phyloP scores from a whole-genome alignment of 2,888 invertebrate genomes.

The Eristalinus sepulchralis region DNA sequence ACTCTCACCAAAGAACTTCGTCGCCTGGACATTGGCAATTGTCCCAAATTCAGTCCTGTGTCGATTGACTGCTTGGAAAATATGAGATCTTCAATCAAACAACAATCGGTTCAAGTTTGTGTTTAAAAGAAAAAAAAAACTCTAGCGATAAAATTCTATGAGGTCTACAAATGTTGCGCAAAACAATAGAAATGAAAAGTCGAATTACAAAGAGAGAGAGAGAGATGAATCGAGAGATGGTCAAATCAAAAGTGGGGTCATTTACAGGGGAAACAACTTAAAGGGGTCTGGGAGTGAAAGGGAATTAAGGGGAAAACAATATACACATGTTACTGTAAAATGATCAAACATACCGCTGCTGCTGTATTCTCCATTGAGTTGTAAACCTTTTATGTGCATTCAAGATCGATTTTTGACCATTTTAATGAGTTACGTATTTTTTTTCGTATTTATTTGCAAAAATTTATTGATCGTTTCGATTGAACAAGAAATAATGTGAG shows the following conservation, averaged over 20 bases:
- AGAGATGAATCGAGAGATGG: background rate
- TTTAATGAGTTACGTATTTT: constrained; percentile 3
- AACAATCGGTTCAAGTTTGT: constrained; percentile 22
- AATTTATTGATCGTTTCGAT: constrained; percentile 15
- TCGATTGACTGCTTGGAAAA: constrained; percentile 77
- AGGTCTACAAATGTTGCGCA: constrained; percentile 27
- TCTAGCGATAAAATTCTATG: constrained; percentile 5
- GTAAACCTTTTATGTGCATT: constrained; percentile 82
- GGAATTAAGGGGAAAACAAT: constrained; percentile 35
- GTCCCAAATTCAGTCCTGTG: constrained; percentile 78
- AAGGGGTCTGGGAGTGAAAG: constrained; percentile 5
- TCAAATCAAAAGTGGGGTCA: constrained; percentile 9
- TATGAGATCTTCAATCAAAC: constrained; percentile 67
- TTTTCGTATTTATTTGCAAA: constrained; percentile 35
- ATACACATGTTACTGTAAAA: constrained; percentile 51
- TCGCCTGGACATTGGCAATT: constrained; percentile 77
- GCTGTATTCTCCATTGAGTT: constrained; percentile 85
- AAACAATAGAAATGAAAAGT: constrained; percentile 15
- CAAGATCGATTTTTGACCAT: constrained; percentile 70
- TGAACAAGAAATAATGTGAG: constrained; percentile 54
- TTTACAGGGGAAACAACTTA: constrained; percentile 2
- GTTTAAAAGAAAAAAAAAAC: background rate
- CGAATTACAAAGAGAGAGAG: background rate
- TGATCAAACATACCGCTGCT: constrained; percentile 82
- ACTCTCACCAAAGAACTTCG: constrained; percentile 78